Conservation (phyloP, 1,140 invertebrate species). For the Pseudomyrmex dendroicus region DNA sequence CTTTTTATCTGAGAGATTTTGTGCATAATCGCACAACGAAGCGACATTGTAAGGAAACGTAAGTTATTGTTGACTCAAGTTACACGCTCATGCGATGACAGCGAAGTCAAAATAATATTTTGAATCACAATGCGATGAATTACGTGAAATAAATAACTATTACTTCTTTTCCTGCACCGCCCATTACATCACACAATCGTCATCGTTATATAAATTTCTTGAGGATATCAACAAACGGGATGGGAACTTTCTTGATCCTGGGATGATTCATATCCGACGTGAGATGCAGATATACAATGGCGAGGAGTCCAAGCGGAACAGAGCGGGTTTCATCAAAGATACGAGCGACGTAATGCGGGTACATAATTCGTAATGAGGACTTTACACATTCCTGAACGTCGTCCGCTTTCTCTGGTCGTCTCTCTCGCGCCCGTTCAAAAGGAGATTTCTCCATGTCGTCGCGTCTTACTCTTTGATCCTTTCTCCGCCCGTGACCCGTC, state of each 20-base stretch:
- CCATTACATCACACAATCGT: not conserved
- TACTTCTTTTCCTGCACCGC: not conserved
- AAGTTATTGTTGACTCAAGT: constrained; percentile 16
- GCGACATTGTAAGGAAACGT: not conserved
- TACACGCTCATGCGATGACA: not conserved
- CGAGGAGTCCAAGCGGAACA: constrained; percentile 2
- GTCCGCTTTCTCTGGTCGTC: constrained; percentile 44
- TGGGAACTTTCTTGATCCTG: constrained; percentile 27
- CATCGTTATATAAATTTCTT: constrained; percentile 18
- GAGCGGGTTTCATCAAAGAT: constrained; percentile 38
- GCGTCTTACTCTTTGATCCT: constrained; percentile 35
- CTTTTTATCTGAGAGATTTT: not conserved
- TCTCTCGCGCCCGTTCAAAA: not conserved
- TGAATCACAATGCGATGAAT: constrained; percentile 1
- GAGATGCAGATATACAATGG: constrained; percentile 16
- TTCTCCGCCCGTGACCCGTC: constrained; percentile 23
- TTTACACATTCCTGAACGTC: constrained; percentile 52
- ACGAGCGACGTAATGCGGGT: constrained; percentile 49
- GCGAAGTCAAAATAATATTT: not conserved
- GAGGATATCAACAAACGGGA: constrained; percentile 16
- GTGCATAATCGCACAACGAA: not conserved
- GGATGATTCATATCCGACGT: constrained; percentile 37
- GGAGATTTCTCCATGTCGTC: constrained; percentile 22
- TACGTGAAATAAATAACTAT: not conserved
- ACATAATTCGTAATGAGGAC: constrained; percentile 51